Base-by-base conservation (phyloP, 2,797 vertebrate genomes). In the Adrianichthys oophorus region DNA sequence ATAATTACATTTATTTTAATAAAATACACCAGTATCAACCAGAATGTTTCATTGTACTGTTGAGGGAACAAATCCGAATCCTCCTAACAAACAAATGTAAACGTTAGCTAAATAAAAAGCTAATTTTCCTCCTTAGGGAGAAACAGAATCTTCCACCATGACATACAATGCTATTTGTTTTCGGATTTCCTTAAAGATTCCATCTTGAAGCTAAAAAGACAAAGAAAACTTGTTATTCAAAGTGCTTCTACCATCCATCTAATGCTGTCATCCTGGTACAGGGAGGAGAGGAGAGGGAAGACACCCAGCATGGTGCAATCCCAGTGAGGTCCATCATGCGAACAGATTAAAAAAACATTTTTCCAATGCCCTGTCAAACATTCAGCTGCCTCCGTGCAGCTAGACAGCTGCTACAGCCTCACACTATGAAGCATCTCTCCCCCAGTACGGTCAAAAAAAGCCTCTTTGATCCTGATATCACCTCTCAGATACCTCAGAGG, bases 321-420 rank as follows among this genome's bases (percentile, higher is more conserved):
- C 87, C 70, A 79, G 89, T 51, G 84, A 89, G 89, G 90, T 91
- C 92, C 89, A 88, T 91, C 90, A 68, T 18, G 84, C 83, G 76
- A 90, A 79, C 88, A 91, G 92, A 94, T 95, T 93, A 92, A 95
- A 91, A 37, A 91, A 92, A 87, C 92, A 82, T 87, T 86, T 85
- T 84, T 78, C 84, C 90, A 87, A 68, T 82, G 74, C 88, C 88
- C 87, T 91, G 93, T 95, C 95, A 94, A 94, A 90, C 90, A 68
- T 85, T 81, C 85, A 66, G 84, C 85, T 68, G 86, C 89, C 88
- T 89, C 84, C 84, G 79, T 58, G 90, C 92, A 41, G 87, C 92
- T 13, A 88, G 90, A 83, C 89, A 92, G 86, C 83, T 61, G 70
- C 77, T 85, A 76, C 79, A 75, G 80, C 78, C 72, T 78, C 74